phyloP scores from a whole-genome alignment of 37 sponge, comb jelly and placozoan genomes.

The Halichondria panicea region DNA sequence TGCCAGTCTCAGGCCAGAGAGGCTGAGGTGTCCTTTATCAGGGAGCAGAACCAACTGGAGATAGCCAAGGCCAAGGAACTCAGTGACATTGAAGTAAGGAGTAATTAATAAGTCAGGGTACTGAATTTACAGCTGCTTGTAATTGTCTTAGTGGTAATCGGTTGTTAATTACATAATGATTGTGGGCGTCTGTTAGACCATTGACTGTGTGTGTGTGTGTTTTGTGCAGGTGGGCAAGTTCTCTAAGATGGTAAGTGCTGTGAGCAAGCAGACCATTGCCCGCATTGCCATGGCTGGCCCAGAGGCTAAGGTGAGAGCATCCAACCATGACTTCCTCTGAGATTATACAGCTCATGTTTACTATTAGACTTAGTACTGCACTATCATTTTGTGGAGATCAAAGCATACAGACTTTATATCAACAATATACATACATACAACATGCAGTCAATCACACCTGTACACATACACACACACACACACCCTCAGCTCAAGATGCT shows the following conservation, averaged over 20 bases:
- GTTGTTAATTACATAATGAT: neutral
- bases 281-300: slow-evolving; percentile 77
- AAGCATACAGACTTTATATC: neutral
- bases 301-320: slow-evolving; percentile 51
- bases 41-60: slow-evolving; percentile 81
- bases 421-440: too few relatives aligned
- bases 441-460: slow-evolving; percentile 2
- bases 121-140: too few relatives aligned
- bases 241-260: slow-evolving; percentile 36
- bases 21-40: slow-evolving; percentile 74
- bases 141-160: too few relatives aligned
- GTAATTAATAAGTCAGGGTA: too few relatives aligned
- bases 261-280: slow-evolving; percentile 57
- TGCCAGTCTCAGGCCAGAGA: slow-evolving; percentile 55
- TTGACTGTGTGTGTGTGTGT: too few relatives aligned
- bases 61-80: slow-evolving; percentile 66
- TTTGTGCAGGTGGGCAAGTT: slow-evolving; percentile 59
- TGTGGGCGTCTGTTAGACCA: too few relatives aligned
- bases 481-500: slow-evolving; percentile 22
- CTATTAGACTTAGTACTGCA: too few relatives aligned
- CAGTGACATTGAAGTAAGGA: slow-evolving; percentile 71
- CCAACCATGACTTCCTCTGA: too few relatives aligned
- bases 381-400: neutral
- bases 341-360: too few relatives aligned
- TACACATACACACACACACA: slow-evolving; percentile 20